Base-by-base conservation (phyloP, 2,113 vertebrate genomes). In the Crotalus helleri region DNA sequence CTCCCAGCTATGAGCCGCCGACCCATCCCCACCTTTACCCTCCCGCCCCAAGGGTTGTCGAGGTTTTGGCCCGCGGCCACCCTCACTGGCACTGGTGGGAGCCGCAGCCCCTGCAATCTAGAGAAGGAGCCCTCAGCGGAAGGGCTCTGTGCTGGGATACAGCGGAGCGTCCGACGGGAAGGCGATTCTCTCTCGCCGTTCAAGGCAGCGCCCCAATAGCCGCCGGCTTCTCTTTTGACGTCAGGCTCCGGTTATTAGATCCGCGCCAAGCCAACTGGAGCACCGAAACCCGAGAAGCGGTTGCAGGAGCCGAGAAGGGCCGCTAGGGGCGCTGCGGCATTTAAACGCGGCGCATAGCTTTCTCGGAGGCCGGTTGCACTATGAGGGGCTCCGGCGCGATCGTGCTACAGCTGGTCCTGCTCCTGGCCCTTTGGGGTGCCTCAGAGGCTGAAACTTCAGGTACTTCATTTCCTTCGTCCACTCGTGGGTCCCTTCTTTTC, bases 401-500 rank as follows among this genome's bases (percentile, higher is more conserved):
- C 90, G 2, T 17, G 26, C 0, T 5, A 23, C 1, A 0, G 46
- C 69, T 54, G 57, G n/a, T 55, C 21, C 90, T 94, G 0, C 7
- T 85, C 23, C 85, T 95, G 57, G 23, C 10, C 24, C 87, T 4
- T 0, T 6, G 94, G 33, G 29, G 59, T 17, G 12, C 92, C 59
- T 89, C 69, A 33, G 94, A 24, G 3, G 85, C 49, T 11, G 17
- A 2, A 5, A 13, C 49, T 17, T 0, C 93, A 96, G 96, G 97
- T 97, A 96, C 96, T n/a, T 6, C 12, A 13, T 5, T 8, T 21
- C 10, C n/a, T 8, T 0, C 8, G 10, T 1, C 0, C n/a, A 0
- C 9, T 39, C 3, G 4, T 0, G 53, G 0, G 39, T 17, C 1
- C 4, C 54, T 0, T 0, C 1, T n/a, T n/a, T 26, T 19, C 1